A percentile compares a stretch with the other conserved stretches of the same genome.
Conservation (phyloP, 2,888 invertebrate genomes). For the Cerastis leucographa region DNA sequence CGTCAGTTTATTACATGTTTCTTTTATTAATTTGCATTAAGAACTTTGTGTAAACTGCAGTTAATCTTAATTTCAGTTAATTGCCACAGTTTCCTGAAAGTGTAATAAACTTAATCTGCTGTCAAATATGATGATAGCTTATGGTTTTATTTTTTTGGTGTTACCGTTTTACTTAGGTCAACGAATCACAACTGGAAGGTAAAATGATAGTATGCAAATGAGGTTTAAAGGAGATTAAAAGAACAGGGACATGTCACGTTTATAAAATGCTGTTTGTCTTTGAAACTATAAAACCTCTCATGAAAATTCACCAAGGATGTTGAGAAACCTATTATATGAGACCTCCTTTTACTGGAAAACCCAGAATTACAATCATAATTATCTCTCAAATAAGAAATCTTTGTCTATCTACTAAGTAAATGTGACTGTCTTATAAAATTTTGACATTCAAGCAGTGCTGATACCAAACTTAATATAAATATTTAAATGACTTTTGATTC, state of each 20-base stretch:
- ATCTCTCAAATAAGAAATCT: neutral
- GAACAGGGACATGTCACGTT: neutral
- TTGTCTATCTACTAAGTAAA: neutral
- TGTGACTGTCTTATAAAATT: neutral
- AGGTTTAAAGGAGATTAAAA: neutral
- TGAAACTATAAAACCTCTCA: neutral
- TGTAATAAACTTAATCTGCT: neutral
- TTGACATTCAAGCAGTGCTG: neutral
- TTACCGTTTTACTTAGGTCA: constrained; percentile 17
- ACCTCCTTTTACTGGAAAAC: neutral
- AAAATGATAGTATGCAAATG: neutral
- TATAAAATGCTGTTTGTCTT: neutral
- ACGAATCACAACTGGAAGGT: neutral
- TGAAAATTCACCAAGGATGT: neutral
- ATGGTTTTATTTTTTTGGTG: constrained; percentile 4
- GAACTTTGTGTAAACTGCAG: neutral
- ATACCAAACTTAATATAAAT: neutral
- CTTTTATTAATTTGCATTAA: neutral
- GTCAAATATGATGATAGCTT: constrained; percentile 19
- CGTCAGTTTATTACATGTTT: constrained; percentile 1
- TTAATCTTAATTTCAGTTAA: constrained; percentile 13
- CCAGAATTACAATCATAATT: neutral
- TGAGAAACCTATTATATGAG: neutral
- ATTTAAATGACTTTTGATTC: neutral
- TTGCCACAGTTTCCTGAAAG: constrained; percentile 31